A percentile compares a stretch with the other conserved stretches of the same genome.
Evolutionary conservation across 2,888 invertebrate genomes (phyloP).

Genomic region (Zygaena filipendulae): DNA sequence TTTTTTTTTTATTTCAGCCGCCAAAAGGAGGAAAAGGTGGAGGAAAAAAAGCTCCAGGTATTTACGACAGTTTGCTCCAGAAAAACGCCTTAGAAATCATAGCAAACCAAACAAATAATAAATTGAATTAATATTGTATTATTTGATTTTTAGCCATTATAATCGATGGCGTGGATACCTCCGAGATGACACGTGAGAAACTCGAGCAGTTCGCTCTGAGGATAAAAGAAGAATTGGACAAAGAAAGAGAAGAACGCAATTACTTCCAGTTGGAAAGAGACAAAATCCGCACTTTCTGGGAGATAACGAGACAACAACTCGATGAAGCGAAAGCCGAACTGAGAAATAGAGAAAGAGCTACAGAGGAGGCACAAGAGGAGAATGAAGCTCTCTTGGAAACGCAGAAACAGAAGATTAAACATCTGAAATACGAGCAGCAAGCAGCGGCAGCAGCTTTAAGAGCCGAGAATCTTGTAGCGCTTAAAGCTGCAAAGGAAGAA

Average conservation of each 20-base stretch:
- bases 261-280: slow-evolving; percentile 96
- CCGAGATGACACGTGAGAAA: slow-evolving; percentile 93
- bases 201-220: slow-evolving; percentile 88
- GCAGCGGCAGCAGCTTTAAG: slow-evolving; percentile 85
- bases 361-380: slow-evolving; percentile 87
- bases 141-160: too few species aligned
- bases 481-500: slow-evolving; percentile 87
- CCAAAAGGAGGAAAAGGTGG: slow-evolving; percentile 45
- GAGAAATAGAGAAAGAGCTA: slow-evolving; percentile 77
- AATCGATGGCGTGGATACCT: slow-evolving; percentile 92
- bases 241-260: slow-evolving; percentile 94
- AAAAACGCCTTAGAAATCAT: too few species aligned
- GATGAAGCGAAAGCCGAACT: slow-evolving; percentile 83
- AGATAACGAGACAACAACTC: slow-evolving; percentile 89
- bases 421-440: slow-evolving; percentile 91
- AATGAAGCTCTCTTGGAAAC: slow-evolving; percentile 90
- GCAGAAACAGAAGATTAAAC: slow-evolving; percentile 93
- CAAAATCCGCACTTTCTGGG: slow-evolving; percentile 95
- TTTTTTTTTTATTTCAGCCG: slow-evolving; percentile 31
- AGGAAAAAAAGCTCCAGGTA: slow-evolving; percentile 48
- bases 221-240: slow-evolving; percentile 90
- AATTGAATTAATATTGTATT: too few species aligned
- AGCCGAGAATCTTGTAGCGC: slow-evolving; percentile 83
- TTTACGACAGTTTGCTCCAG: slow-evolving; percentile 2
- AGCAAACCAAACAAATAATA: too few species aligned